Percentiles rank a stretch among this genome's conserved stretches.
phyloP scores from a whole-genome alignment of 2,888 invertebrate genomes.

The Chorisops tibialis region DNA sequence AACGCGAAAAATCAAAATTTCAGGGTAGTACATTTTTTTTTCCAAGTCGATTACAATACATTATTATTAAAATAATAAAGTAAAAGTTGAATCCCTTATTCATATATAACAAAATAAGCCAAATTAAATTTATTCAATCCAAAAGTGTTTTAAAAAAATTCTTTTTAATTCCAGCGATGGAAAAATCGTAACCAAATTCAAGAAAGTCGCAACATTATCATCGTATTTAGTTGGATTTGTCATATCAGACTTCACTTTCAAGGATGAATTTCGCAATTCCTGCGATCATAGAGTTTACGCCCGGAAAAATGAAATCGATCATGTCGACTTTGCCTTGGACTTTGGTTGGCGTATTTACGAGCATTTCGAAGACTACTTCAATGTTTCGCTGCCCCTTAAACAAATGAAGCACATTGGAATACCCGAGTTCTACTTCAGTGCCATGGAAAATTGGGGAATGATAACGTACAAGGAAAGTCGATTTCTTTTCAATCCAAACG shows the following conservation, averaged over 20 bases:
- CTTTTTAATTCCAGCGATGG: background rate
- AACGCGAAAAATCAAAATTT: too few species aligned
- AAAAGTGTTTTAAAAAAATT: too few species aligned
- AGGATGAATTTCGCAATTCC: background rate
- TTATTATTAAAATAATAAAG: too few species aligned
- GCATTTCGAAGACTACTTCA: slow-evolving; percentile 15
- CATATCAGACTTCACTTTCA: slow-evolving; percentile 55
- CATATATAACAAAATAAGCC: too few species aligned
- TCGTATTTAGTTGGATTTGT: slow-evolving; percentile 73
- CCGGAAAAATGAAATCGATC: slow-evolving; percentile 51
- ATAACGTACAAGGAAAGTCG: slow-evolving; percentile 58
- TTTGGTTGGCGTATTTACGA: slow-evolving; percentile 9
- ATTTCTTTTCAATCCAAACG: slow-evolving; percentile 5
- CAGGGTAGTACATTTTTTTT: too few species aligned
- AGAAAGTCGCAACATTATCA: slow-evolving; percentile 61
- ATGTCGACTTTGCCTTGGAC: slow-evolving; percentile 56
- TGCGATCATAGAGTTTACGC: slow-evolving; percentile 19
- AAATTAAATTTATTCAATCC: too few species aligned
- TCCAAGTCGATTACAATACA: too few species aligned
- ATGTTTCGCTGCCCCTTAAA: slow-evolving; percentile 34
- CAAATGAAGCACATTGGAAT: slow-evolving; percentile 55
- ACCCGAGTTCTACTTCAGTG: slow-evolving; percentile 66
- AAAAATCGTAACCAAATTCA: slow-evolving; percentile 34
- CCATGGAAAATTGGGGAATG: slow-evolving; percentile 77
- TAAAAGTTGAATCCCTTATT: too few species aligned